A percentile compares a stretch with the other conserved stretches of the same genome.
Evolutionary conservation across 2,113 vertebrate species (phyloP).

Genomic region (Burhinus bistriatus): DNA sequence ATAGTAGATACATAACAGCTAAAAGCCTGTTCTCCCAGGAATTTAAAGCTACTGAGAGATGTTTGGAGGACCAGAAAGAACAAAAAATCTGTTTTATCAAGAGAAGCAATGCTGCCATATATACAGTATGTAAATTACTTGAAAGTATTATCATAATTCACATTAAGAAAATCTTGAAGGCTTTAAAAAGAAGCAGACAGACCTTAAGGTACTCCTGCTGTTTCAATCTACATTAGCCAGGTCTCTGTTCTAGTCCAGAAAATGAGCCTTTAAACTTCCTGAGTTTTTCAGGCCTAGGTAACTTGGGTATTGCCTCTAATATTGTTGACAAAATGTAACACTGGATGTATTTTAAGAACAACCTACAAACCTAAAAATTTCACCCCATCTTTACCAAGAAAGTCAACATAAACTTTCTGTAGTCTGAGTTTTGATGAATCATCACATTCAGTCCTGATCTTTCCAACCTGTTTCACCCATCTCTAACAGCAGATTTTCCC

Average conservation of each 20-base stretch:
- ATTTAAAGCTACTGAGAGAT: not conserved
- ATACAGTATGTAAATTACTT: not conserved
- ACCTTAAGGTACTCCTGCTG: not conserved
- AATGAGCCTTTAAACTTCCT: not conserved
- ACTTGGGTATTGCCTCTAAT: not conserved
- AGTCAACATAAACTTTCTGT: not conserved
- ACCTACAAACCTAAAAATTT: accelerated
- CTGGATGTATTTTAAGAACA: not conserved
- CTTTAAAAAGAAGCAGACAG: not conserved
- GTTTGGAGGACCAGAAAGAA: not conserved
- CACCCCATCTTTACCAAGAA: not conserved
- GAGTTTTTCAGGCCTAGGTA: not conserved
- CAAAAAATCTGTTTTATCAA: not conserved
- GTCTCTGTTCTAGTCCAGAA: not conserved
- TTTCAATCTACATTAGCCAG: not conserved
- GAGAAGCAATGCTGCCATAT: not conserved
- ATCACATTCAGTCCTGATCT: not conserved
- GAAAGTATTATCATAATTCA: not conserved
- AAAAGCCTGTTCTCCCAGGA: not conserved
- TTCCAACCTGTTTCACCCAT: not conserved
- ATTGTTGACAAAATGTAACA: not conserved
- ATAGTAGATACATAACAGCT: not conserved
- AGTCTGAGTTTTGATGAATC: not conserved
- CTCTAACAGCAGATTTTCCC: not conserved
- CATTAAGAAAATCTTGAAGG: not conserved